Base-by-base conservation (phyloP, 2,888 invertebrate genomes). In the Boloria euphrosyne region DNA sequence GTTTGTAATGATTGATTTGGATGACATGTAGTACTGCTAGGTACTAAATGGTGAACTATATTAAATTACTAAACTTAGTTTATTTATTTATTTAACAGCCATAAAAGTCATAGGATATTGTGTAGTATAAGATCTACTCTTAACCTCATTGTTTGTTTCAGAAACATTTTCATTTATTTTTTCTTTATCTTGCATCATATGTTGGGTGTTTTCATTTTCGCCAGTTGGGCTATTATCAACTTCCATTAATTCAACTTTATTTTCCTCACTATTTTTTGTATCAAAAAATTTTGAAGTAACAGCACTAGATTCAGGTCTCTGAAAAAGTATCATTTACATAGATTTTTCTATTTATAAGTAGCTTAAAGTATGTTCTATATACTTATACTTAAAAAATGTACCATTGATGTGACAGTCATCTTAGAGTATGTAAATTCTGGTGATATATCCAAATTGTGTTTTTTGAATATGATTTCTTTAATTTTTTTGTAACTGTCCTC, bases 401-500 rank as follows among this genome's bases (percentile, higher is more conserved):
- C 70, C 80, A 83, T 83, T 75, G 76, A 76, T 67, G 76, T 75
- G 59, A 78, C 66, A 3, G 73, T 67, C 59, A 85, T 85, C 70
- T 85, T 89, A 13, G 80, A 75, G 73, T 90, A 91, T 16, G 84
- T 80, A 79, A 90, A 90, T 72, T 85, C 81, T 4, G 90, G 90
- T 3, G 90, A 89, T 17, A 79, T 75, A 72, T 89, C 84, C 57
- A 91, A 78, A 66, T 89, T 84, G 68, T 85, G 85, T 74, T 86
- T 82, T 71, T 86, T 87, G 18, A 87, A 70, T 64, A 87, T 78
- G 77, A 82, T 84, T 49, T 87, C 82, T 76, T 71, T 69, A 13
- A 71, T 67, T 50, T 60, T 65, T 5, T 67, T 57, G 13, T 66
- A 71, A 47, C 55, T 70, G n/a, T 65, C 68, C 0, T 70, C 67